Conservation (phyloP, 2,797 vertebrate genomes). For the Sebastes dallii region DNA sequence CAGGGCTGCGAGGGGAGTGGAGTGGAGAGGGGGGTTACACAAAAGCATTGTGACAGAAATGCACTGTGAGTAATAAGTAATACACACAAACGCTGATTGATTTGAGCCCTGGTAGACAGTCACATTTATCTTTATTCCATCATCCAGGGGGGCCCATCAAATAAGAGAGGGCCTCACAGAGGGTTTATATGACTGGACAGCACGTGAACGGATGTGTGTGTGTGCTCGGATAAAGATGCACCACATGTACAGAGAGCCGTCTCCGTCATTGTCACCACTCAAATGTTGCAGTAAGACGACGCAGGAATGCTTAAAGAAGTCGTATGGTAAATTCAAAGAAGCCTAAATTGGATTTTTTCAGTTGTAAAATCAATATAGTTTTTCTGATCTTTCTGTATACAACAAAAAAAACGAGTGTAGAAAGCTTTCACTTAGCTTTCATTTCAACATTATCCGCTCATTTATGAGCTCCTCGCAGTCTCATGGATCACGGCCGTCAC, state of each 20-base stretch:
- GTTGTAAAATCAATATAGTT: not conserved
- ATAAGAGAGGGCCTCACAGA: slow-evolving; percentile 32
- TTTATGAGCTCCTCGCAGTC: slow-evolving; percentile 54
- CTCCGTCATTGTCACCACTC: slow-evolving; percentile 6
- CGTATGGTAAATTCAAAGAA: not conserved
- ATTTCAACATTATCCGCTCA: slow-evolving; percentile 45
- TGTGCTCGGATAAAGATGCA: slow-evolving; percentile 10
- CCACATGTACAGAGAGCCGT: not conserved
- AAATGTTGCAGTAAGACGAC: not conserved
- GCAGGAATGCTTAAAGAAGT: not conserved
- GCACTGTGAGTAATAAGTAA: slow-evolving; percentile 88
- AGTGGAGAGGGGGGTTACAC: slow-evolving; percentile 61
- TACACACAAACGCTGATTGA: slow-evolving; percentile 88
- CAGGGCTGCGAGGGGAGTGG: slow-evolving; percentile 17
- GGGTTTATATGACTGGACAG: slow-evolving; percentile 42
- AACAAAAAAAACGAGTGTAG: not conserved
- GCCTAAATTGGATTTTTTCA: not conserved
- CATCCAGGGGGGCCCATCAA: slow-evolving; percentile 64
- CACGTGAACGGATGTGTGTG: not conserved
- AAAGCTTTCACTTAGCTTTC: slow-evolving; percentile 49
- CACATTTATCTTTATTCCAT: slow-evolving; percentile 86
- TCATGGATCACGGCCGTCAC: slow-evolving; percentile 67
- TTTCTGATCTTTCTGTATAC: not conserved
- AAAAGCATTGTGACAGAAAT: slow-evolving; percentile 83
- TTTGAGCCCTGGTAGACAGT: slow-evolving; percentile 75